Evolutionary conservation across 2,888 invertebrate genomes (phyloP), one percentile per base, ranked within the genome.

Genomic region (Drosophila melanosoma): DNA sequence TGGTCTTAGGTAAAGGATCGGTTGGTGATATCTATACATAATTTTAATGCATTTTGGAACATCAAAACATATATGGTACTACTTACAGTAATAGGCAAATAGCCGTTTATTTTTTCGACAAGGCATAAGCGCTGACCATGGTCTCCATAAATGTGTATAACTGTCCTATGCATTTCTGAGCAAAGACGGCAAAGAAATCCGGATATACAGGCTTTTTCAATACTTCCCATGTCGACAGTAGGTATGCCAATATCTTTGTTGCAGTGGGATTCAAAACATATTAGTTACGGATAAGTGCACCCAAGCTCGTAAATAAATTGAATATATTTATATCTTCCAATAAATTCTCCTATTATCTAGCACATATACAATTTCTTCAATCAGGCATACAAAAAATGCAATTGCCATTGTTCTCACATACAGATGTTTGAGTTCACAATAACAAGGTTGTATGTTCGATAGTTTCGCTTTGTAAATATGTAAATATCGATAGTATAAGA

Each of bases 101-200:
- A 96, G 89, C 95, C 95, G 93, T 96, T 96, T 88, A 97, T 96
- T 94, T 97, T 97, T 89, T 96, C 95, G 38, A 96, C 95, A 79
- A 97, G 94, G 89, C 95, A 94, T 91, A 97, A 94, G 89, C 96
- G 95, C 91, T 95, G 95, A 59, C 97, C 97, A 94, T 96, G 96
- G 85, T 96, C 96, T 48, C 97, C 96, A 92, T 97, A 97, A 82
- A 97, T 96, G 92, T 97, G 97, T 83, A 97, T 95, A 64, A 97
- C 97, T 59, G 90, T 95, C 91, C 96, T 95, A 93, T 97, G 97
- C 95, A 97, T 96, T 94, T 97, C 96, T 38, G 97, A 97, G 93
- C 97, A 97, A 73, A 97, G 94, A 91, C 97, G 95, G 93, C 97
- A 97, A 91, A 97, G 95, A 94, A 96, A 97, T 81, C 97, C 97